Base-by-base conservation (phyloP, 2,113 vertebrate genomes). In the Camelus dromedarius region DNA sequence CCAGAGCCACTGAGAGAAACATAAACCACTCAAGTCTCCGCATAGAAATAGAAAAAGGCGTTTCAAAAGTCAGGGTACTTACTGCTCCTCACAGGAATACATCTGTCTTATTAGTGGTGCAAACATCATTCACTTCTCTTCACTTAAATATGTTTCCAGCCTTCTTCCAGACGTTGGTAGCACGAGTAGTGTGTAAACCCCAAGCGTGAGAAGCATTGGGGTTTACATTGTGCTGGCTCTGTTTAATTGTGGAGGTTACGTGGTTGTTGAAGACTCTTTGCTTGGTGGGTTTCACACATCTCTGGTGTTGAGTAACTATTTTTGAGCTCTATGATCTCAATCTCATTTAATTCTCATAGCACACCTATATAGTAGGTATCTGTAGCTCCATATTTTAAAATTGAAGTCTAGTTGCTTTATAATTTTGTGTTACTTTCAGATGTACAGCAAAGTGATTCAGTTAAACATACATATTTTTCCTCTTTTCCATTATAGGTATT, bases 101-200 rank as follows among this genome's bases (percentile, higher is more conserved):
- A 89, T 38, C 28, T 66, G 2, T 52, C 18, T 38, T 30, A 46
- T 19, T 11, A 9, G 19, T 8, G 35, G 50, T 76, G 20, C 12
- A 82, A 81, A 60, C 15, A 77, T 48, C 19, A 83, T 46, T 80
- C 77, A 28, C 46, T 83, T 86, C 12, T 84, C 42, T 11, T 82
- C 46, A 50, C 20, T 50, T 54, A 82, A 91, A 66, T 66, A 72
- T 16, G 3, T 30, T 75, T 48, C 30, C 24, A 91, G n/a, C 28
- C 69, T 96, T 92, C 69, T 96, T 92, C 48, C 28, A 42, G 42
- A 56, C 80, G 67, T 6, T 56, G 18, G 7, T 60, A 90, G 30
- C 18, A 72, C 1, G 46, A 97, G 50, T 42, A 18, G 56, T 48
- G 46, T 26, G 3, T 52, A 66, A 77, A 42, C 46, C 35, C 13